A percentile compares a stretch with the other conserved stretches of the same genome.
Evolutionary conservation across 2,797 vertebrate species (phyloP).

Genomic region (Takifugu ocellatus): DNA sequence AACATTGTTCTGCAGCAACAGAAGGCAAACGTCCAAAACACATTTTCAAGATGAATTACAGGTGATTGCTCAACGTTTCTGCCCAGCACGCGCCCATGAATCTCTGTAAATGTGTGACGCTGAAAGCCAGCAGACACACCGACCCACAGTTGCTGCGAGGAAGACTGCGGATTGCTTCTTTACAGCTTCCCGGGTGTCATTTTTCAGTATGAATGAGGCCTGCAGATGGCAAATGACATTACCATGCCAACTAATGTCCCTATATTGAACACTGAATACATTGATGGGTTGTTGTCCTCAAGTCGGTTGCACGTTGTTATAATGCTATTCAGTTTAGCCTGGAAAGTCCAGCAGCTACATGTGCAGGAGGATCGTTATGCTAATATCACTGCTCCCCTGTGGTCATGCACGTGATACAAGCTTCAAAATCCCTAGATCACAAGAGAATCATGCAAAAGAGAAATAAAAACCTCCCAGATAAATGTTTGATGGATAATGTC

Average conservation of each 20-base stretch:
- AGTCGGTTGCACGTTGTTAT: slow-evolving; percentile 35
- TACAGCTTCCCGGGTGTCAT: slow-evolving; percentile 61
- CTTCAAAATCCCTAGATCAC: slow-evolving; percentile 4
- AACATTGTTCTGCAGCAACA: not conserved
- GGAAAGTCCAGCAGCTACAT: slow-evolving; percentile 18
- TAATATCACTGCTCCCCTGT: slow-evolving; percentile 6
- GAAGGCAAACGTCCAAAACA: not conserved
- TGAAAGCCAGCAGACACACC: slow-evolving; percentile 29
- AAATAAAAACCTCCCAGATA: no score
- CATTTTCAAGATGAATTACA: not conserved
- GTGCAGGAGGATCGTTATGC: slow-evolving; percentile 10
- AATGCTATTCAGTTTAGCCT: slow-evolving; percentile 3
- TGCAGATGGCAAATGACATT: slow-evolving; percentile 68
- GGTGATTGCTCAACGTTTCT: slow-evolving; percentile 9
- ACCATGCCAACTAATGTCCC: slow-evolving; percentile 65
- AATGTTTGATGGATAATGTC: not conserved
- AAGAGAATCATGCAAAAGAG: not conserved
- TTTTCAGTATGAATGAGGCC: slow-evolving; percentile 62
- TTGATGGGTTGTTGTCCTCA: slow-evolving; percentile 37
- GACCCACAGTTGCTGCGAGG: slow-evolving; percentile 34
- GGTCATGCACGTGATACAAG: slow-evolving; percentile 7
- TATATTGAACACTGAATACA: slow-evolving; percentile 47
- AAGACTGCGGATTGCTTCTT: slow-evolving; percentile 59
- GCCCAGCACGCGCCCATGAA: slow-evolving; percentile 7
- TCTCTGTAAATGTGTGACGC: slow-evolving; percentile 4